These are phyloP conservation scores for Thalassophryne amazonica DNA, from an alignment of 2,797 vertebrate genomes.

Conservation along the genomic window DNA sequence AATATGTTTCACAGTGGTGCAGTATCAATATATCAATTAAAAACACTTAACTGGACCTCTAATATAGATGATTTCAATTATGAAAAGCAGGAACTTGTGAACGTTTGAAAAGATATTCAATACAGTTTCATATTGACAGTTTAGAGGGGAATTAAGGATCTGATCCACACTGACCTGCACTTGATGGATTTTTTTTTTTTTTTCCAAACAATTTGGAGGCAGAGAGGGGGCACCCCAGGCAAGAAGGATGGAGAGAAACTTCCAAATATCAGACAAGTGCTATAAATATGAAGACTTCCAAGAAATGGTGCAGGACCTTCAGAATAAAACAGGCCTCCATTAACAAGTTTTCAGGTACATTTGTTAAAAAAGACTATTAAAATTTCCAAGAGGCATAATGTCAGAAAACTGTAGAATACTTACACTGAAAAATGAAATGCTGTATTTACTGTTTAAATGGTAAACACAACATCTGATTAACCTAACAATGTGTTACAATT, in stretches of 20 bases:
- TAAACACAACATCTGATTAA: too few relatives aligned
- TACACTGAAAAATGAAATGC: too few relatives aligned
- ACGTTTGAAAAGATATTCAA: constrained; percentile 12
- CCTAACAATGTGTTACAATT: too few relatives aligned
- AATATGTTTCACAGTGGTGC: too few relatives aligned
- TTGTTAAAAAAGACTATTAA: not conserved
- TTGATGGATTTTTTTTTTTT: constrained; percentile 39
- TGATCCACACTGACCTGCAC: constrained; percentile 51
- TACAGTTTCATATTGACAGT: constrained; percentile 33
- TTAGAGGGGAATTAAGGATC: constrained; percentile 51
- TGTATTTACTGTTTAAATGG: too few relatives aligned
- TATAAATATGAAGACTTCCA: constrained; percentile 1
- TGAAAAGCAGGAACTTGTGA: not conserved
- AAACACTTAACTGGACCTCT: too few relatives aligned
- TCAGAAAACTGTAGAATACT: not conserved
- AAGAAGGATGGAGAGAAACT: constrained; percentile 20
- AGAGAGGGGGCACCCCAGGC: constrained; percentile 26
- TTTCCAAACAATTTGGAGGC: constrained; percentile 33
- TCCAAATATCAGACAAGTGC: constrained; percentile 5
- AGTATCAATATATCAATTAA: too few relatives aligned
- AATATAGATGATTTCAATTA: not conserved
- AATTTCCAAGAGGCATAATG: not conserved
- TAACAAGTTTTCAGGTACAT: not conserved
- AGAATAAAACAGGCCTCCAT: not conserved
- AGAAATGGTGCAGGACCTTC: not conserved